Evolutionary conservation across 2,113 vertebrate species (phyloP).

Genomic region (Manacus vitellinus): DNA sequence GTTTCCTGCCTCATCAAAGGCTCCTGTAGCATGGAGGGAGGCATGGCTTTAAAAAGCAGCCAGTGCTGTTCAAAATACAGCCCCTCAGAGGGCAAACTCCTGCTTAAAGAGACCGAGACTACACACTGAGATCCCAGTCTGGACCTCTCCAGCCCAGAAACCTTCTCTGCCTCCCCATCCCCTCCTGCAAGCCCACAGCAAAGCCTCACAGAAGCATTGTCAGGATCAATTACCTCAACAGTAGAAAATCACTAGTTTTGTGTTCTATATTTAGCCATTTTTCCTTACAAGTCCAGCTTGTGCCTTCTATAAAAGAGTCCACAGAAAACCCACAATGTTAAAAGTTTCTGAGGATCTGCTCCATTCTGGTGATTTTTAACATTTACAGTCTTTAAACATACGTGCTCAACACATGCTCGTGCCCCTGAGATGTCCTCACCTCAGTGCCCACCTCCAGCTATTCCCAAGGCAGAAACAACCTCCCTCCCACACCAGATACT

Average conservation of each 20-base stretch:
- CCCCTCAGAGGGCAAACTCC: neutral
- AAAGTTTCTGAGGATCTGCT: neutral
- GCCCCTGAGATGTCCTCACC: neutral
- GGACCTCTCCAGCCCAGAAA: neutral
- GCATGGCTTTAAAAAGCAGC: neutral
- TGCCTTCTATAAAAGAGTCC: neutral
- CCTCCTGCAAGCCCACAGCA: neutral
- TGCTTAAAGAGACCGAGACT: neutral
- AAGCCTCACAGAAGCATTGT: neutral
- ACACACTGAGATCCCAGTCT: neutral
- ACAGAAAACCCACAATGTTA: neutral
- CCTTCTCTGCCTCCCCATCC: neutral
- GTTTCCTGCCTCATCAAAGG: neutral
- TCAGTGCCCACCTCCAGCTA: neutral
- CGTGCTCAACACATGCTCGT: rapidly evolving
- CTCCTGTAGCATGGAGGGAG: rapidly evolving
- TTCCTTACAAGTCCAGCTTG: neutral
- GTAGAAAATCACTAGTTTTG: rapidly evolving
- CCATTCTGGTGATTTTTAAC: neutral
- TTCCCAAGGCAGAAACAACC: neutral
- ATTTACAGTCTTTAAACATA: rapidly evolving
- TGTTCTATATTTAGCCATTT: neutral
- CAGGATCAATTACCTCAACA: no score
- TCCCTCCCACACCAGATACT: rapidly evolving
- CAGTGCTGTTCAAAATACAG: neutral